Evolutionary conservation across 2,113 vertebrate genomes (phyloP).

Genomic region (Glareola pratincola): DNA sequence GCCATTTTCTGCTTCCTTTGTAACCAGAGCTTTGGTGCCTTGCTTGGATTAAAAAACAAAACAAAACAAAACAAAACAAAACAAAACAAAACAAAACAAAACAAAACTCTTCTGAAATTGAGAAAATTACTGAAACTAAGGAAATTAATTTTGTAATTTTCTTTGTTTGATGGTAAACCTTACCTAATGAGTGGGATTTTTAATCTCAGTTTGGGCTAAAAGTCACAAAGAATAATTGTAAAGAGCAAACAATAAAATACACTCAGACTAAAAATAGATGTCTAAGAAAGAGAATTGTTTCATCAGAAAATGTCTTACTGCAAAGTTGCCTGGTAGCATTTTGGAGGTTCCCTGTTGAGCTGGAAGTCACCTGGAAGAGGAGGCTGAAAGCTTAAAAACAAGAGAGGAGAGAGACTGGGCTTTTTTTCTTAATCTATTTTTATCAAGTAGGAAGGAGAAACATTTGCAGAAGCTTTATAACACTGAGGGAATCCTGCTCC

Average conservation of each 20-base stretch:
- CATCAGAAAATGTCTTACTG: neutral
- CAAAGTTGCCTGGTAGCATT: neutral
- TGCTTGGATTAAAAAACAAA: neutral
- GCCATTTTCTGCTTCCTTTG: neutral
- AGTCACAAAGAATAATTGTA: neutral
- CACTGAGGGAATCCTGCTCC: neutral
- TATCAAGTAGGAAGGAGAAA: neutral
- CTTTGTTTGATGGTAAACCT: neutral
- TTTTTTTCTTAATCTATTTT: neutral
- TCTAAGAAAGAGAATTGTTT: neutral
- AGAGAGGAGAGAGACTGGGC: neutral
- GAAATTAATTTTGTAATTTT: neutral
- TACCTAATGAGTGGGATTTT: accelerated
- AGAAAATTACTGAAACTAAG: neutral
- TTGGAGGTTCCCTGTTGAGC: neutral
- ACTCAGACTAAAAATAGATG: neutral
- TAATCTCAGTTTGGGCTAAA: neutral
- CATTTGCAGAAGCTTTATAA: neutral
- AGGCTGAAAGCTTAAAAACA: neutral
- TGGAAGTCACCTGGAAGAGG: neutral
- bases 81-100: no score
- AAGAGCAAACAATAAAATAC: neutral
- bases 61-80: no score
- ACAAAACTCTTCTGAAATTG: neutral
- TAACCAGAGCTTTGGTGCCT: neutral